These are phyloP conservation scores for Pinna nobilis DNA, from an alignment of 1,140 invertebrate genomes.

Conservation along the genomic window DNA sequence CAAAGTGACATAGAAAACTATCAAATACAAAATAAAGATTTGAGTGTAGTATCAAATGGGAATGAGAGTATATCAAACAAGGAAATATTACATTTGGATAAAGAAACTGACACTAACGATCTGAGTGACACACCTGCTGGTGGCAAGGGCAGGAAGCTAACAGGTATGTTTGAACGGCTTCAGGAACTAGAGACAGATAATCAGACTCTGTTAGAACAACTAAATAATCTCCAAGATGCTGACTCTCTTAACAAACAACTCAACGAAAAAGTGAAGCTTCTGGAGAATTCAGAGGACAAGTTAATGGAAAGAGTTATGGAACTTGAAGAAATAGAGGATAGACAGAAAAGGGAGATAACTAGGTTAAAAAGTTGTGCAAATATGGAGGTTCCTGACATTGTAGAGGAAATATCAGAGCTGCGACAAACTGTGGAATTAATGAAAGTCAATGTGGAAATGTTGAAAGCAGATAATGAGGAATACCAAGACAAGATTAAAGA, in stretches of 20 bases:
- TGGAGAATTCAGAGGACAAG: conserved; percentile 65
- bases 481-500: not conserved
- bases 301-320: conserved; percentile 70
- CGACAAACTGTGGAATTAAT: conserved; percentile 40
- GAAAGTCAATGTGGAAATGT: conserved; percentile 39
- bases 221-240: conserved; percentile 43
- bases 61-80: not conserved
- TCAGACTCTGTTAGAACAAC: conserved; percentile 45
- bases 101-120: conserved; percentile 43
- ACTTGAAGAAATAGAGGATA: conserved; percentile 64
- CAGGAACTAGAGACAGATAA: conserved; percentile 62
- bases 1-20: too few relatives aligned
- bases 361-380: conserved; percentile 33
- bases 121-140: conserved; percentile 32
- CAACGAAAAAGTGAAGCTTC: conserved; percentile 57
- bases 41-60: conserved; percentile 1
- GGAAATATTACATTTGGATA: too few relatives aligned
- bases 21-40: too few relatives aligned
- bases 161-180: conserved; percentile 58
- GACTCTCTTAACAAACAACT: conserved; percentile 52
- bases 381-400: conserved; percentile 16
- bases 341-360: conserved; percentile 45
- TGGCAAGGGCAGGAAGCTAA: conserved; percentile 40
- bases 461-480: conserved; percentile 41
- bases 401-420: conserved; percentile 33